Conservation (phyloP, 2,113 vertebrate species). For the Uropsilus gracilis region DNA sequence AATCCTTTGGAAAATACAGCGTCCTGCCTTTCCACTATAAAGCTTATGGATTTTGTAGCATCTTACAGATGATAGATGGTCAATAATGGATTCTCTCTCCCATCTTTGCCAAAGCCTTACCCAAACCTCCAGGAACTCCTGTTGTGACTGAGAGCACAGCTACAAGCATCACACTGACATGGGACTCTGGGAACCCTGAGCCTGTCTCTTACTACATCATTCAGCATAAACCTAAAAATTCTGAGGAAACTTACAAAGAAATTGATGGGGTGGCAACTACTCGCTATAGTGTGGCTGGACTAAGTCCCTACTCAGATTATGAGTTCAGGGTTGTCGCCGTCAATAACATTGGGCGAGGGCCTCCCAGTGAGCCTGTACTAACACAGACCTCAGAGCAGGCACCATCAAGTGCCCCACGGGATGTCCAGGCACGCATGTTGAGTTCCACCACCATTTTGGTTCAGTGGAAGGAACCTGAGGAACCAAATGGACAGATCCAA, state of each 20-base stretch:
- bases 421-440: conserved; percentile 97
- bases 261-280: conserved; percentile 98
- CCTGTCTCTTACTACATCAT: conserved; percentile 99
- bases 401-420: conserved; percentile 96
- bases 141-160: conserved; percentile 97
- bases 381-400: conserved; percentile 98
- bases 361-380: conserved; percentile 95
- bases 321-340: conserved; percentile 97
- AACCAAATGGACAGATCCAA: conserved; percentile 98
- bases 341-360: conserved; percentile 98
- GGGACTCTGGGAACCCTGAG: conserved; percentile 99
- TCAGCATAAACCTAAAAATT: conserved; percentile 96
- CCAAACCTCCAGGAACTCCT: conserved; percentile 95
- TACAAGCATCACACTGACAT: conserved; percentile 98
- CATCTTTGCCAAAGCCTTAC: conserved; percentile 89
- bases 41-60: background rate
- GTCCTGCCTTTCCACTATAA: background rate
- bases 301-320: conserved; percentile 98
- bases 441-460: conserved; percentile 97
- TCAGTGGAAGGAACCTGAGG: conserved; percentile 98
- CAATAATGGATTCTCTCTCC: background rate
- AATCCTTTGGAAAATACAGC: background rate
- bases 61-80: background rate
- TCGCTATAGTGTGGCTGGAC: conserved; percentile 97
- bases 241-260: conserved; percentile 96